phyloP scores from a whole-genome alignment of 2,797 vertebrate species.

The Sebastes glaucus region DNA sequence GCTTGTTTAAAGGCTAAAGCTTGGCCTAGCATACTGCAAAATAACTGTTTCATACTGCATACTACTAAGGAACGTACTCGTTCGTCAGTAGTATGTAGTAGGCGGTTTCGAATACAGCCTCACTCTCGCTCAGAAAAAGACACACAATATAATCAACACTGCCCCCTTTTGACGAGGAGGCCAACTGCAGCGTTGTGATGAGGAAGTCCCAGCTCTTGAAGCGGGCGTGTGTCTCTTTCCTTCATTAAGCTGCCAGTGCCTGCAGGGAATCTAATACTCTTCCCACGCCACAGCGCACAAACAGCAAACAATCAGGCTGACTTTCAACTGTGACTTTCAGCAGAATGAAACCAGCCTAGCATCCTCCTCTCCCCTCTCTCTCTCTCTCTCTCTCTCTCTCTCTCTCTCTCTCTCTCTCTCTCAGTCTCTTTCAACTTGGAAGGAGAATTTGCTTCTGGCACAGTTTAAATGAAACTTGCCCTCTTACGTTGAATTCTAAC shows the following conservation, averaged over 20 bases:
- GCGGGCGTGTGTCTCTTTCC: conserved; percentile 62
- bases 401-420: conserved; percentile 28
- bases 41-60: too few relatives aligned
- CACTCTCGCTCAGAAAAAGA: background rate
- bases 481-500: conserved; percentile 75
- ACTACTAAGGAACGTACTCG: too few relatives aligned
- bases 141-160: conserved; percentile 30
- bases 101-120: background rate
- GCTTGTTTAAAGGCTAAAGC: too few relatives aligned
- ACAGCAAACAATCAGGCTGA: conserved; percentile 77
- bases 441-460: conserved; percentile 74
- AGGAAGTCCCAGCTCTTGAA: conserved; percentile 60
- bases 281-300: conserved; percentile 67
- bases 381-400: conserved; percentile 24
- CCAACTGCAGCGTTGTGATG: conserved; percentile 34
- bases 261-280: conserved; percentile 69
- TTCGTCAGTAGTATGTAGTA: too few relatives aligned
- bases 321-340: conserved; percentile 82
- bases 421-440: conserved; percentile 60
- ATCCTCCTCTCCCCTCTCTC: background rate
- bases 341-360: conserved; percentile 59
- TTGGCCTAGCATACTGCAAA: too few relatives aligned
- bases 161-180: conserved; percentile 73
- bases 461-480: conserved; percentile 84
- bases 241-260: conserved; percentile 73